A percentile compares a stretch with the other conserved stretches of the same genome.
These are phyloP conservation scores for Psophia crepitans DNA, from an alignment of 2,113 vertebrate genomes.

Conservation along the genomic window DNA sequence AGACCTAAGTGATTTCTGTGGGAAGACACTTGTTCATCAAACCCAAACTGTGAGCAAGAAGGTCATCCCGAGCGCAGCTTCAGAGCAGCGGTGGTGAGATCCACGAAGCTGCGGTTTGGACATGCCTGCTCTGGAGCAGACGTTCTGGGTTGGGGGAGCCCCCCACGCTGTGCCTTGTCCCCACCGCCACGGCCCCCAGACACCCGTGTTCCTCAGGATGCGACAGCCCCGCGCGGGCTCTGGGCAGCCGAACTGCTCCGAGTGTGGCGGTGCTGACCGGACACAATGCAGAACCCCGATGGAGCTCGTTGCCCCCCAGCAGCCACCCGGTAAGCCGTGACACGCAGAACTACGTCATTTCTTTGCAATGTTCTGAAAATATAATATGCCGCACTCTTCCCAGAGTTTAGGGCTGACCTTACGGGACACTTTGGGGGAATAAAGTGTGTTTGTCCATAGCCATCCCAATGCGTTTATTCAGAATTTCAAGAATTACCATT, in stretches of 20 bases:
- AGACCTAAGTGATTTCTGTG: background rate
- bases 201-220: fast-evolving
- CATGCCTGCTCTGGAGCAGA: background rate
- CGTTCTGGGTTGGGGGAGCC: background rate
- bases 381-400: background rate
- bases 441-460: background rate
- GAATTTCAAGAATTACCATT: background rate
- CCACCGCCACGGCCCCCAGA: background rate
- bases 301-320: background rate
- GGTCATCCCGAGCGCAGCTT: too few species aligned
- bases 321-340: background rate
- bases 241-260: background rate
- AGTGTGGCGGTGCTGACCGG: background rate
- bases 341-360: fast-evolving
- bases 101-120: fast-evolving
- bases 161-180: fast-evolving
- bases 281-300: fast-evolving
- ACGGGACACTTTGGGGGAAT: background rate
- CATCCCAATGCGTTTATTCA: background rate
- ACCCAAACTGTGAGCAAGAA: background rate
- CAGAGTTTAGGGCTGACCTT: background rate
- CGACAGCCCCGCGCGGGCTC: too few species aligned
- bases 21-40: background rate
- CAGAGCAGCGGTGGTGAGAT: fast-evolving
- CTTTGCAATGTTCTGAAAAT: too few species aligned